Evolutionary conservation across 2,888 invertebrate genomes (phyloP).

Genomic region (Baronia brevicornis): DNA sequence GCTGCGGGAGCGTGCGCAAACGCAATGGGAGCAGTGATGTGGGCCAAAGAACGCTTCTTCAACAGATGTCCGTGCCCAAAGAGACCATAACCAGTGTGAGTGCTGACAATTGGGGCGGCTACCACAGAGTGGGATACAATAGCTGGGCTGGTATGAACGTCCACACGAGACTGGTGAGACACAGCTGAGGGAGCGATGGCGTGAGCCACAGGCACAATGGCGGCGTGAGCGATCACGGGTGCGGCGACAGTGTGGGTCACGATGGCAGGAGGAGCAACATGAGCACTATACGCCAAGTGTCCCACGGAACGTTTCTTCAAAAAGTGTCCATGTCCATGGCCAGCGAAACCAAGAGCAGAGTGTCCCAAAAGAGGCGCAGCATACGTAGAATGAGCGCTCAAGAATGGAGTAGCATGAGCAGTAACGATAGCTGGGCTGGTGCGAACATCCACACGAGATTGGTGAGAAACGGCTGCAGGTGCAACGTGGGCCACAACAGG

Average conservation of each 20-base stretch:
- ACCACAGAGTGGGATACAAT: slow-evolving; percentile 28
- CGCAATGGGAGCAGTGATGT: slow-evolving; percentile 22
- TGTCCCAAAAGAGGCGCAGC: slow-evolving; percentile 26
- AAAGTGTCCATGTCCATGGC: slow-evolving; percentile 38
- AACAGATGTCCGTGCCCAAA: slow-evolving; percentile 20
- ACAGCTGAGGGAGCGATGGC: slow-evolving; percentile 55
- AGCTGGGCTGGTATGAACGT: slow-evolving; percentile 26
- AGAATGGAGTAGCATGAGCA: slow-evolving; percentile 27
- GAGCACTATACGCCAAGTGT: slow-evolving; percentile 37
- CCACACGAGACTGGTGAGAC: slow-evolving; percentile 64
- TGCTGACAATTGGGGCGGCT: slow-evolving; percentile 12
- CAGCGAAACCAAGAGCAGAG: slow-evolving; percentile 27
- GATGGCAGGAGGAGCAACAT: slow-evolving; percentile 29
- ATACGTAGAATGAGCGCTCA: slow-evolving; percentile 17
- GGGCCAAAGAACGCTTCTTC: slow-evolving; percentile 21
- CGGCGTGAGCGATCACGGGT: slow-evolving; percentile 29
- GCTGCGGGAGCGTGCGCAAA: slow-evolving; percentile 27
- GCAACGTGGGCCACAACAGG: slow-evolving; percentile 30
- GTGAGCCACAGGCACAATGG: slow-evolving; percentile 20
- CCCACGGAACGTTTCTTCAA: slow-evolving; percentile 45
- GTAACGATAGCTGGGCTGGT: slow-evolving; percentile 36
- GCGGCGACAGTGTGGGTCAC: slow-evolving; percentile 38
- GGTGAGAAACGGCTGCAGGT: slow-evolving; percentile 62
- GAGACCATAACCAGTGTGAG: slow-evolving; percentile 13
- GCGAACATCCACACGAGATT: slow-evolving; percentile 54